phyloP scores from a whole-genome alignment of 2,888 invertebrate species.

The Epinotia bilunana region DNA sequence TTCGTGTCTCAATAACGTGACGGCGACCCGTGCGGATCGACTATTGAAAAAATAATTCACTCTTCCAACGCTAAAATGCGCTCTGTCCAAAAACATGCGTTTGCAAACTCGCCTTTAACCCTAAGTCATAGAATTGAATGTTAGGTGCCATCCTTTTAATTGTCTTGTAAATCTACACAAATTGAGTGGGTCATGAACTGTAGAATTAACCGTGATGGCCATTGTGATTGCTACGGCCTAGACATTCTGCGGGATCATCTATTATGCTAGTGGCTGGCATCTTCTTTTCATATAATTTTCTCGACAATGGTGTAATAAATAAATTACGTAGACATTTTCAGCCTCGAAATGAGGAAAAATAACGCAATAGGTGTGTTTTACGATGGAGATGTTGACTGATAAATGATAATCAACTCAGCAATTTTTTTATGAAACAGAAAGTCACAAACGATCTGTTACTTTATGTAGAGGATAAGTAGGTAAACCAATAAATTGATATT shows the following conservation, averaged over 20 bases:
- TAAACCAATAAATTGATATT: no score
- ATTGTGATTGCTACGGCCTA: constrained; percentile 6
- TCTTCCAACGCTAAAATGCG: not conserved
- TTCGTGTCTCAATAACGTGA: constrained; percentile 14
- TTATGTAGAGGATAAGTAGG: no score
- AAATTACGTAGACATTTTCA: not conserved
- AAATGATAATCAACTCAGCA: no score
- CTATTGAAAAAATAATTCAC: not conserved
- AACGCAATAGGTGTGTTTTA: no score
- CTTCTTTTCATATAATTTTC: not conserved
- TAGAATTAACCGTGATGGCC: not conserved
- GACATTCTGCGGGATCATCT: constrained; percentile 7
- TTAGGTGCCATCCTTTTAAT: not conserved
- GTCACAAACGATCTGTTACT: no score
- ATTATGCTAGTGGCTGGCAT: constrained; percentile 5
- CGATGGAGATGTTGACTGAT: no score
- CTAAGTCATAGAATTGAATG: not conserved
- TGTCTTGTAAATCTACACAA: not conserved
- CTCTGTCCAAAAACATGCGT: not conserved
- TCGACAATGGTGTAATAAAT: constrained; percentile 4
- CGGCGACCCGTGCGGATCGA: constrained; percentile 12
- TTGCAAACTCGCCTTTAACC: not conserved
- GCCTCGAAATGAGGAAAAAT: not conserved
- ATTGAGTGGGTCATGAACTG: constrained; percentile 16
- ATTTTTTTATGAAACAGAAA: no score